Percentiles rank a stretch among this genome's conserved stretches.
phyloP scores from a whole-genome alignment of 1,140 invertebrate species.

The Pseudachorutes palmiensis region DNA sequence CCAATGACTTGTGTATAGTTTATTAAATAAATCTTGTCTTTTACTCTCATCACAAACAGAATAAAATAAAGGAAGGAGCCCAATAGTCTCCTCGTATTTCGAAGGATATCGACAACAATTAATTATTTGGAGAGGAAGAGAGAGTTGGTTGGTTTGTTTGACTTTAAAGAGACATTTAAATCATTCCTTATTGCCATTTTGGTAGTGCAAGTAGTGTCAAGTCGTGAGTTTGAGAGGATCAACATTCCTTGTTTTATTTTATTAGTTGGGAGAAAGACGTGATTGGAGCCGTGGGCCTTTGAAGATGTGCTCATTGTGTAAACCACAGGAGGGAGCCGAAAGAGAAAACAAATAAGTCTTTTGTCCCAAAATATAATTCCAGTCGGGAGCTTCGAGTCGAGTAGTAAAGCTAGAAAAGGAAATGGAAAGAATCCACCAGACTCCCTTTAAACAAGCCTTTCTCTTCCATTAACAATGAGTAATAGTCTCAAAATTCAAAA shows the following conservation, averaged over 20 bases:
- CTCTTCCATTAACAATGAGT: conserved; percentile 12
- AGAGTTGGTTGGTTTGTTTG: neutral
- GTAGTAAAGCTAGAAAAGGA: too few relatives aligned
- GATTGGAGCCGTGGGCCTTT: neutral
- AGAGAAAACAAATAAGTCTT: neutral
- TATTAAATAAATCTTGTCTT: conserved; percentile 11
- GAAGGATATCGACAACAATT: neutral
- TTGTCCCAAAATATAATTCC: neutral
- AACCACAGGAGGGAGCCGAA: too few relatives aligned
- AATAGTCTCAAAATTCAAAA: conserved; percentile 9
- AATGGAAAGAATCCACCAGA: neutral
- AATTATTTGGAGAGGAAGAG: neutral
- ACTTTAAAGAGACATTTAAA: neutral
- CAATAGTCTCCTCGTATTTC: neutral
- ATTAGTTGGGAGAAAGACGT: too few relatives aligned
- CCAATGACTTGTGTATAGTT: conserved; percentile 1
- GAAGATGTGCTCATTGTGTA: neutral
- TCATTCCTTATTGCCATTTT: neutral
- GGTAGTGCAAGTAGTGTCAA: too few relatives aligned
- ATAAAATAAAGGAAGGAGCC: neutral
- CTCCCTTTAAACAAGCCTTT: too few relatives aligned
- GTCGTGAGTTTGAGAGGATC: too few relatives aligned
- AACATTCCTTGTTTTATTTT: too few relatives aligned
- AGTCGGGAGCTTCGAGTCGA: too few relatives aligned
- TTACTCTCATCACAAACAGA: conserved; percentile 15